Evolutionary conservation across 2,113 vertebrate species (phyloP).

Genomic region (Lophura nycthemera): DNA sequence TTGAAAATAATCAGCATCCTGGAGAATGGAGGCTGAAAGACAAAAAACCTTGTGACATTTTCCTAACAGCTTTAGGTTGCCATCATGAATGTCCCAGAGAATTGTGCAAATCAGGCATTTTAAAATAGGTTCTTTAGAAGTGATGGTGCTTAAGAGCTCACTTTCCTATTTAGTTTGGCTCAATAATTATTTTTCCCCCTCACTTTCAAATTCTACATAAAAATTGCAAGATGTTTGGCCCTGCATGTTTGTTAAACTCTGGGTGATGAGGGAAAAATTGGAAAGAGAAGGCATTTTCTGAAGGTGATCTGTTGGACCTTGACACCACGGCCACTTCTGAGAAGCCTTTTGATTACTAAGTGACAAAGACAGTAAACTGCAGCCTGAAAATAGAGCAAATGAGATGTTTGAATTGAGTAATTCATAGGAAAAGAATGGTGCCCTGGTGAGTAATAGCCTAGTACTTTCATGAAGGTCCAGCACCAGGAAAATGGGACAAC

Average conservation of each 20-base stretch:
- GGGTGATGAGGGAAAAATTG: not conserved
- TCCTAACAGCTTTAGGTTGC: not conserved
- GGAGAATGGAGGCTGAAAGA: not conserved
- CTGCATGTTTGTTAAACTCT: not conserved
- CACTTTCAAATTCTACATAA: not conserved
- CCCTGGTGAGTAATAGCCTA: not conserved
- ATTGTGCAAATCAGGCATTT: not conserved
- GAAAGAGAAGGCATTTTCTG: not conserved
- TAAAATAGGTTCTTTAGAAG: conserved; percentile 17
- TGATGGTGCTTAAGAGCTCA: not conserved
- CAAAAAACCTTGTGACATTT: not conserved
- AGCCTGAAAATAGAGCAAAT: not conserved
- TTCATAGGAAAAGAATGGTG: conserved; percentile 1
- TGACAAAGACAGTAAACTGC: not conserved
- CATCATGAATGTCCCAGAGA: not conserved
- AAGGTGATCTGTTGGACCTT: not conserved
- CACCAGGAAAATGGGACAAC: conserved; percentile 8
- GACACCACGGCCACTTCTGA: not conserved
- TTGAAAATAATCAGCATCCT: not conserved
- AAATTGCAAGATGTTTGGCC: conserved; percentile 8
- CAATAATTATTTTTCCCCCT: not conserved
- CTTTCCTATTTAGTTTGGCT: not conserved
- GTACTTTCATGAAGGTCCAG: conserved; percentile 43
- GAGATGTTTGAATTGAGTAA: not conserved
- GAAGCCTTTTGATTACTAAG: conserved; percentile 28